Base-by-base conservation (phyloP, 2,113 vertebrate genomes). In the Pitta sordida region DNA sequence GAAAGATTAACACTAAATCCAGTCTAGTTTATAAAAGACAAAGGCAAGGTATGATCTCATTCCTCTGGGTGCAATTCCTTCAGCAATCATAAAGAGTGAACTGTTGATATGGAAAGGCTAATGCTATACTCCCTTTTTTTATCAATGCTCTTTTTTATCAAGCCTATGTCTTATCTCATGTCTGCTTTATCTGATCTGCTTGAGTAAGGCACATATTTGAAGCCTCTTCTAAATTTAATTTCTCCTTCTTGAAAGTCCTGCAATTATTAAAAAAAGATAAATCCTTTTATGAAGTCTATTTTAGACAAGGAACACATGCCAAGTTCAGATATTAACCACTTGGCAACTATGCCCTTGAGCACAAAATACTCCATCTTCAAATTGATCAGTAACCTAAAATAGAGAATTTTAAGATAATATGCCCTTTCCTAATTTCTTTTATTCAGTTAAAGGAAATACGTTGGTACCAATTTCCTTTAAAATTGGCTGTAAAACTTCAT, bases 211-310 rank as follows among this genome's bases (percentile, higher is more conserved):
- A 48, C 52, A 55, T 59, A 89, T 86, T 37, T 89, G 73, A 90
- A 89, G 70, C 63, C 15, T 68, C 58, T 71, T 76, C 67, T 49
- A 76, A 90, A 94, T 76, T 62, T 58, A 83, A 94, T 91, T 95
- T 89, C 15, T 41, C 22, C 41, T 84, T 91, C 70, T 85, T 7
- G 1, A 51, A 90, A 87, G 29, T 44, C 41, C 32, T 77, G 26
- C 26, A 60, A 87, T 58, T 91, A 59, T 53, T 78, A 15, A 59
- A 83, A 70, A 71, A 58, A 37, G 49, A 27, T 4, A 46, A 90
- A 78, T 68, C n/a, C 52, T 89, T 91, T 91, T 29, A 53, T 19
- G 55, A 70, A 63, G 20, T 79, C 49, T 71, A 27, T 82, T 94
- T 94, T 64, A 60, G 85, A 75, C 70, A 79, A 68, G 75, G 49